phyloP scores from a whole-genome alignment of 2,113 vertebrate genomes.

The Trematomus loennbergii region DNA sequence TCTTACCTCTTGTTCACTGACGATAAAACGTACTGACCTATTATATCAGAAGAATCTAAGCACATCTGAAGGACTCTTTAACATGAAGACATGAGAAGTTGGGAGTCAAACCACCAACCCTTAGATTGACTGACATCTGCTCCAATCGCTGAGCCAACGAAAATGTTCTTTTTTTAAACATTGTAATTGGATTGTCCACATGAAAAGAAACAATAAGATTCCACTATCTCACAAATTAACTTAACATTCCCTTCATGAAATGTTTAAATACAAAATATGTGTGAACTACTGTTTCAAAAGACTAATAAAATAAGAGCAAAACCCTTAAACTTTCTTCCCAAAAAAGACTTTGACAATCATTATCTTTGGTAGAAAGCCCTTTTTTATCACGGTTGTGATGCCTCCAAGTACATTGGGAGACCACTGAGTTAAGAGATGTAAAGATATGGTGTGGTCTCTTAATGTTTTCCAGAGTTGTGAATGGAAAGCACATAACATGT shows the following conservation, averaged over 20 bases:
- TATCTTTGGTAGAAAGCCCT: neutral
- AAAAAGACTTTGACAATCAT: neutral
- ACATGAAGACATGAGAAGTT: neutral
- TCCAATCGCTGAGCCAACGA: neutral
- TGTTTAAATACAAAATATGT: neutral
- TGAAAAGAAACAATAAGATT: neutral
- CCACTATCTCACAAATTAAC: neutral
- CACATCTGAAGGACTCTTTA: neutral
- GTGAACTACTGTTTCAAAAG: neutral
- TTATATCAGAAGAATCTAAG: neutral
- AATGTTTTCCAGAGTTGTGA: conserved; percentile 38
- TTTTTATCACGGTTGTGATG: conserved; percentile 4
- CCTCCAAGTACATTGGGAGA: conserved; percentile 14
- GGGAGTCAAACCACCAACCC: neutral
- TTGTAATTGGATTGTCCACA: neutral
- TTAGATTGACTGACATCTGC: neutral
- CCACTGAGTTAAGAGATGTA: conserved; percentile 6
- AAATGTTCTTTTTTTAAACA: no score
- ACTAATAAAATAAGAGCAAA: neutral
- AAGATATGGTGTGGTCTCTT: conserved; percentile 24
- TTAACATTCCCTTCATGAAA: neutral
- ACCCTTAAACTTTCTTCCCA: neutral
- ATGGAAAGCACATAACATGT: conserved; percentile 37
- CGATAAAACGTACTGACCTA: neutral
- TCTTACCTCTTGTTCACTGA: neutral